Evolutionary conservation across 2,113 vertebrate genomes (phyloP), one percentile per base, ranked within the genome.

Genomic region (Sphaerodactylus townsendi): DNA sequence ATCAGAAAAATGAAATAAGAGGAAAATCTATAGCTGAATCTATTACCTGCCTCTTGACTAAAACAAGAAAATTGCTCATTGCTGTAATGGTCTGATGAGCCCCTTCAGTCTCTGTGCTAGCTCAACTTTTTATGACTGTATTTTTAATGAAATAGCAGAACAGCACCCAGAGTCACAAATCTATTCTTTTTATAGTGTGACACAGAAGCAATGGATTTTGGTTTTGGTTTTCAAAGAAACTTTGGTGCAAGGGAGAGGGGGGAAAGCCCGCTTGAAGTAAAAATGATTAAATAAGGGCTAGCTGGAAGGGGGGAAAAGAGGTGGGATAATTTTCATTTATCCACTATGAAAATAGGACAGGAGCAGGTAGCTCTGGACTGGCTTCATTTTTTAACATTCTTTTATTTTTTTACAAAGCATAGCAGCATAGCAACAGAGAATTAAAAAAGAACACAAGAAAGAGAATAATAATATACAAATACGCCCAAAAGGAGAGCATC

Each of bases 11-110:
- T 83, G 39, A 92, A 92, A 83, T 73, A 82, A 77, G 46, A 83
- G 62, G 50, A 88, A 91, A 91, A 88, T 84, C 66, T 46, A 79
- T 74, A 89, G 37, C 41, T 87, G 90, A 83, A 75, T 88, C 56
- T 64, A 37, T 83, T 85, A 82, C 87, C 86, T 89, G 66, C 30
- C 78, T 86, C 73, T 35, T 86, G 56, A 65, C 86, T 88, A 69
- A 68, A 78, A 35, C 78, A 88, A 71, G 87, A 88, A 87, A 84
- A 53, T 1, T 89, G 59, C 3, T 92, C 25, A 25, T 64, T 83
- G 84, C 85, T 82, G 80, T 90, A 77, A 79, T 19, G 65, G 30
- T 78, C 80, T 90, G 73, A 86, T 30, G 62, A 92, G 85, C 10
- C 13, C 1, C 68, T 4, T 76, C 68, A 37, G 14, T 17, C 35